Base-by-base conservation (phyloP, 2,888 invertebrate species). In the Laothoe populi region DNA sequence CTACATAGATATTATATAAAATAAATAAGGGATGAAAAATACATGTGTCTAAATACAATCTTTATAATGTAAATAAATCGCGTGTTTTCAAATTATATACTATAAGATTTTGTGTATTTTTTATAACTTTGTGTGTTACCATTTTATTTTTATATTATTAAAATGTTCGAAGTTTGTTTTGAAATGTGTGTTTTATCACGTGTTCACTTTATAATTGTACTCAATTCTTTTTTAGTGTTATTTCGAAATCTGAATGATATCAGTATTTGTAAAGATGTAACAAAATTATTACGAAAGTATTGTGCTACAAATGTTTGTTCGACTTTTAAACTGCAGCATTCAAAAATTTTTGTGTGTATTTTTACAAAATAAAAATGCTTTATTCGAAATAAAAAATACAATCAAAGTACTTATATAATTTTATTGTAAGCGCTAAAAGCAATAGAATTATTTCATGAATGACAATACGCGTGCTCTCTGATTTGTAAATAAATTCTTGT, bases 371-470 rank as follows among this genome's bases (percentile, higher is more conserved):
- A 26, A 26, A 26, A 26, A 26, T 26, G 26, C 26, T 26, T 5
- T 26, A 26, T 26, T 26, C 26, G 26, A 26, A 26, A 26, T n/a
- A n/a, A 26, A 26, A 4, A 5, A 4, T 26, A 26, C 26, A 26
- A n/a, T n/a, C 5, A 26, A 5, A 26, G 4, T 5, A 26, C 26
- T 26, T 26, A 4, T 2, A 5, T 31, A 8, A 5, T 8, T 8
- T 31, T 31, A 60, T 59, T 21, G 4, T 64, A 61, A 64, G 62
- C 45, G 57, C 58, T 48, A 44, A 64, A 69, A 68, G 67, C 69
- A 72, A 70, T 69, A 69, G 62, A 61, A 48, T n/a, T n/a, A 44
- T 66, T 62, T 64, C 61, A 60, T 35, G n/a, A 26, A 49, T 49
- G 53, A 53, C 53, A 53, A 53, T 53, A 53, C 53, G 11, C 19